Evolutionary conservation across 2,797 vertebrate species (phyloP), one percentile per base, ranked within the genome.

Genomic region (Sebastiscus albofasciatus): DNA sequence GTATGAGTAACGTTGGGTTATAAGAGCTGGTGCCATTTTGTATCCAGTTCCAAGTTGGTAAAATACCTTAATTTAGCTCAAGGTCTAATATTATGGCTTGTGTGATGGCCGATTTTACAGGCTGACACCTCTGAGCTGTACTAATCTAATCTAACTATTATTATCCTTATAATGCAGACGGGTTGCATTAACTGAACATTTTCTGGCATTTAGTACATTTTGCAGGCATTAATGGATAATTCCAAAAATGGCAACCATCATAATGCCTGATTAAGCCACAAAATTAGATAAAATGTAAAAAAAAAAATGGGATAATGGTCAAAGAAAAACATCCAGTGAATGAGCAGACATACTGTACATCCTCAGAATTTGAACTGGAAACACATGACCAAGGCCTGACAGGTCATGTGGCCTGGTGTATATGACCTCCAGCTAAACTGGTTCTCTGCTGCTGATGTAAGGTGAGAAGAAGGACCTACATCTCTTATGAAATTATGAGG

Each of bases 381-480:
- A 60, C 24, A 60, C 6, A 72, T 65, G 69, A 60, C 42, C 4
- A 6, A 9, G 11, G 52, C 5, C 8, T 39, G 22, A 59, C 34
- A 79, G 14, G 36, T 61, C 59, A 33, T n/a, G 34, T 64, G 27
- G 4, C 67, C 10, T 39, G 13, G n/a, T 22, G 14, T 58, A 9
- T 26, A 29, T 69, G 27, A 54, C 61, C 22, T 73, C 64, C 8
- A 70, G 33, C 52, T 36, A 34, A 52, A 34, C 56, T n/a, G 27
- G 46, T 55, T 62, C 68, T 46, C 1, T 24, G 7, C 39, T 52
- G 65, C 29, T 12, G 31, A 42, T 65, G 84, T 80, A 88, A 84
- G 68, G 5, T 56, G 62, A 89, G 81, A 72, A 89, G 81, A 69
- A 24, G 29, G 78, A 86, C 85, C 9, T 54, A 0, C 58, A 77